Base-by-base conservation (phyloP, 2,797 vertebrate genomes). In the Discoglossus pictus region DNA sequence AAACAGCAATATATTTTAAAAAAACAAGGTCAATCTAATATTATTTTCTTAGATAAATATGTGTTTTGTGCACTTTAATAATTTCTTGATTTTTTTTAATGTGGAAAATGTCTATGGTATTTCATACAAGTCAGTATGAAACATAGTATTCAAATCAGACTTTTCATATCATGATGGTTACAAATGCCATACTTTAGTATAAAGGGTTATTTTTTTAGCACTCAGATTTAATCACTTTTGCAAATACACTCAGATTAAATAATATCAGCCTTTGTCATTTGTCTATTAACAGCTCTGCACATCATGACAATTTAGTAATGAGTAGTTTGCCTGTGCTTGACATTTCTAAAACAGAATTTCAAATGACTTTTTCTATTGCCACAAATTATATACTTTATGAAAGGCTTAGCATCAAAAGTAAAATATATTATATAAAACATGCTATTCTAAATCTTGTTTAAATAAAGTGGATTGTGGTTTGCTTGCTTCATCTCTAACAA, bases 281-380 rank as follows among this genome's bases (percentile, higher is more conserved):
- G 21, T 40, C 40, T 65, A 46, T 46, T 24, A 65, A 25, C 8
- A 47, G 20, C 16, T 38, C 51, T 56, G 20, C 10, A 65, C 40
- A 46, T 56, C 51, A 56, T 55, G 40, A 65, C 42, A 56, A 65
- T 24, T 65, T 23, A 38, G 31, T 47, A 42, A 65, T 42, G 47
- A 62, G 18, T 50, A 50, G 47, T 52, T 63, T 65, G 40, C 6
- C 63, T 34, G 27, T 47, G 13, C 18, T 36, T 65, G 63, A 65
- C 63, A 65, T 56, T 65, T 65, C n/a, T 47, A 65, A 42, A 44
- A 40, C 47, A 53, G 54, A 46, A 55, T 56, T 56, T 39, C 17
- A 65, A 35, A 58, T 34, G 1, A 27, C 27, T 54, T 64, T n/a
- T n/a, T 44, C 17, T 53, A 55, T 53, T 13, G 24, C 24, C 25